Evolutionary conservation across 2,888 invertebrate species (phyloP).

Genomic region (Apeira syringaria): DNA sequence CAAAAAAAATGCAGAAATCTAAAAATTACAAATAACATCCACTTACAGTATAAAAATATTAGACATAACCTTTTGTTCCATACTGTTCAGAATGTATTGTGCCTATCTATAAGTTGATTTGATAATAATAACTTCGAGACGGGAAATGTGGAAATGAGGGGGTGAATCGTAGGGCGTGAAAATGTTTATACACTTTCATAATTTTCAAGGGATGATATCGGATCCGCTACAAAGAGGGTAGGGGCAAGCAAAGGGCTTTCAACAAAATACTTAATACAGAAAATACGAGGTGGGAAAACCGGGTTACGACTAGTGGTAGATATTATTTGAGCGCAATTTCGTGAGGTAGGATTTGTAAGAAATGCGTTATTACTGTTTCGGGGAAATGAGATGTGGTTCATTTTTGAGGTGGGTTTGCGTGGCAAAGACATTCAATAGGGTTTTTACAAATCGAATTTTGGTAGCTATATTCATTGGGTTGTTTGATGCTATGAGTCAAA

Average conservation of each 20-base stretch:
- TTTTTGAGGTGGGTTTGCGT: no score
- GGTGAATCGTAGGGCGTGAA: constrained; percentile 72
- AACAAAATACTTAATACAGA: constrained; percentile 75
- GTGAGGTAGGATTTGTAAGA: constrained; percentile 47
- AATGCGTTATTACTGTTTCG: constrained; percentile 46
- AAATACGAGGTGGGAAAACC: constrained; percentile 70
- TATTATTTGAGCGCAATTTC: constrained; percentile 52
- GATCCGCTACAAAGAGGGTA: constrained; percentile 66
- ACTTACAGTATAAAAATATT: no score
- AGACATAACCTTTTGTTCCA: no score
- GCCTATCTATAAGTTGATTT: constrained; percentile 68
- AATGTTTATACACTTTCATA: constrained; percentile 83
- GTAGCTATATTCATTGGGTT: no score
- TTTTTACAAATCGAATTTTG: no score
- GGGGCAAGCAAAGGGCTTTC: constrained; percentile 63
- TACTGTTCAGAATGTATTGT: constrained; percentile 5
- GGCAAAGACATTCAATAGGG: no score
- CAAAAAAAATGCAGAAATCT: no score
- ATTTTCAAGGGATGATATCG: constrained; percentile 80
- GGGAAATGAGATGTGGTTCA: constrained; percentile 16
- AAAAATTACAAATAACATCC: no score
- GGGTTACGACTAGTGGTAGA: constrained; percentile 56
- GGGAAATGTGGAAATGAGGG: constrained; percentile 71
- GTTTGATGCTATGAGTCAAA: no score
- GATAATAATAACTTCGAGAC: constrained; percentile 79